Percentiles rank a stretch among this genome's conserved stretches.
Evolutionary conservation across 1,140 invertebrate genomes (phyloP).

Genomic region (Thaumetopoea pityocampa): DNA sequence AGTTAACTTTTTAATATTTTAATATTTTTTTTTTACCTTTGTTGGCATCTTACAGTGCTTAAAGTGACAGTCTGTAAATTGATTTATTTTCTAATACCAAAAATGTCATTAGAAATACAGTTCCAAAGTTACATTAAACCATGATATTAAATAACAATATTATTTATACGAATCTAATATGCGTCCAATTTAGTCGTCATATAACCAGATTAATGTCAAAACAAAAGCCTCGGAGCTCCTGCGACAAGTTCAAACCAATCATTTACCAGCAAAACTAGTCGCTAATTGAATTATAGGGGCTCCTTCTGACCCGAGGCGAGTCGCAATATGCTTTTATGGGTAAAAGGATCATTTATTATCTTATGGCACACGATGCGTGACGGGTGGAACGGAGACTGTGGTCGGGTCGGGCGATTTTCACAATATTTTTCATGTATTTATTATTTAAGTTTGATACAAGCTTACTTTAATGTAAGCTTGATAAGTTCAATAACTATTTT

Average conservation of each 20-base stretch:
- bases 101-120: neutral
- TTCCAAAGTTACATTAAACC: neutral
- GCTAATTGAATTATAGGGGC: slow-evolving; percentile 18
- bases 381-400: slow-evolving; percentile 14
- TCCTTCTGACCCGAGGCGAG: slow-evolving; percentile 11
- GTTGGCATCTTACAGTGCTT: no score
- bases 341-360: slow-evolving; percentile 15
- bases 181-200: neutral
- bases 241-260: slow-evolving; percentile 13
- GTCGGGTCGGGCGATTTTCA: no score
- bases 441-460: no score
- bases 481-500: no score
- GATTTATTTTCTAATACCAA: no score
- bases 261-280: slow-evolving; percentile 16
- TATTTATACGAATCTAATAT: no score
- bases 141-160: no score
- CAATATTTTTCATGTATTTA: no score
- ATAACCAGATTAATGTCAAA: slow-evolving; percentile 1
- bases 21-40: no score
- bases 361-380: slow-evolving; percentile 1
- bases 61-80: no score
- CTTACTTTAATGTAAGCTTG: no score
- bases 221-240: slow-evolving; percentile 2
- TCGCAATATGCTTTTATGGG: slow-evolving; percentile 8
- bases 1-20: no score